Conservation (phyloP, 2,113 vertebrate genomes). For the Taxidea taxus region DNA sequence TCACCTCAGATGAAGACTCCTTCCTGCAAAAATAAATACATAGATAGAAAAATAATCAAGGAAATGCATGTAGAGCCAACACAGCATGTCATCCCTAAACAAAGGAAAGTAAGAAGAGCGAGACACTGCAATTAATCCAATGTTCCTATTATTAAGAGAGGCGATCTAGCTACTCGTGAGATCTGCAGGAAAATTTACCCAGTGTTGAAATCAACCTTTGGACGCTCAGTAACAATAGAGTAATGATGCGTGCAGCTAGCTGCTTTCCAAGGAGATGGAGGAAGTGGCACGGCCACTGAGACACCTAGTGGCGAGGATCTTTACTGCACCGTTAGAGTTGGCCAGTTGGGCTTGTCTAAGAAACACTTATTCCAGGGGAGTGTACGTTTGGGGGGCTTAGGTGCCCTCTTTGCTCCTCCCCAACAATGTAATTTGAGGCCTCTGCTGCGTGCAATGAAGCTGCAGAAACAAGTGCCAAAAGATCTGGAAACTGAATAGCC, state of each 20-base stretch:
- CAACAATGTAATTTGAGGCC: background rate
- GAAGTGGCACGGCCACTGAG: slow-evolving; percentile 75
- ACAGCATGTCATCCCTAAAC: background rate
- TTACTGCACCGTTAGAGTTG: slow-evolving; percentile 48
- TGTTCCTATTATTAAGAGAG: slow-evolving; percentile 15
- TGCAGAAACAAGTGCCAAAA: background rate
- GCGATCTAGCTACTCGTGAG: background rate
- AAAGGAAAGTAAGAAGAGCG: background rate
- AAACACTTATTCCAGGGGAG: background rate
- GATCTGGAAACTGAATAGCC: background rate
- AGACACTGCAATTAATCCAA: background rate
- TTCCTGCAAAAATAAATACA: background rate
- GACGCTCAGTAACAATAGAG: slow-evolving; percentile 43
- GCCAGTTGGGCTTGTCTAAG: background rate
- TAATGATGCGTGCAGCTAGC: background rate
- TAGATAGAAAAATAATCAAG: background rate
- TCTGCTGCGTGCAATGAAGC: background rate
- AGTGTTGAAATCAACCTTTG: slow-evolving; percentile 16
- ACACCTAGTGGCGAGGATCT: slow-evolving; percentile 82
- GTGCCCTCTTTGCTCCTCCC: background rate
- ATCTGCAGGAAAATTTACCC: background rate
- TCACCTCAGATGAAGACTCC: background rate
- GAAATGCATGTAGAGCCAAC: background rate
- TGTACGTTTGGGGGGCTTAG: background rate
- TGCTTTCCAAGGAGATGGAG: background rate